Base-by-base conservation (phyloP, 2,888 invertebrate species). In the Stictocephala bisonia region DNA sequence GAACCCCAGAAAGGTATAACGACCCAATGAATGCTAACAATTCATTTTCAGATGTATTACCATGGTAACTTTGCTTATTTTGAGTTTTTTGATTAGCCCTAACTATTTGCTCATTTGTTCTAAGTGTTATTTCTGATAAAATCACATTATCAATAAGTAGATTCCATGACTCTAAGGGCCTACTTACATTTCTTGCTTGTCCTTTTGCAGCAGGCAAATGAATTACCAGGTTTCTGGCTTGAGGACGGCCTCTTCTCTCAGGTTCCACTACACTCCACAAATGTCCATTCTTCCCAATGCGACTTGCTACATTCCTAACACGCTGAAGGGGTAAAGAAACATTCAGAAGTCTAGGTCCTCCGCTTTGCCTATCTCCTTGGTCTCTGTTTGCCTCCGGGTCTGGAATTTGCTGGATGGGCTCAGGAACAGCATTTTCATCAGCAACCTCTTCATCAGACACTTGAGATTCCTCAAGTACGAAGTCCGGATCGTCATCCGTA, bases 281-380 rank as follows among this genome's bases (percentile, higher is more conserved):
- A 64, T 64, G 64, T 35, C 60, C 60, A 60, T 60, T 60, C 29
- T 31, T 60, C n/a, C 60, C 31, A 60, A 31, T 29, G 29, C 56
- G 26, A 24, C 24, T 26, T 24, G 3, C 26, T 26, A 56, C 56
- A 56, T 13, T 22, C 26, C 56, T 60, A 31, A 31, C 29, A 22
- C 18, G 60, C 31, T 29, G 29, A 60, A 20, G 29, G 15, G 60
- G 58, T 27, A 26, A 22, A 58, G 58, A 18, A 26, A 20, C 58
- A 26, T 24, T 18, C 40, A 64, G 13, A 60, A 60, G 15, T 27
- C 31, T 15, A 18, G 60, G 60, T 60, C 27, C 60, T 29, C 13
- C 29, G 29, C 29, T 3, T 2, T 27, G 60, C 29, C 29, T 26
- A 26, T n/a, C 9, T 7, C 35, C 24, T 15, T 56, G 24, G 20